A percentile compares a stretch with the other conserved stretches of the same genome.
Conservation (phyloP, 2,113 vertebrate species). For the Python bivittatus region DNA sequence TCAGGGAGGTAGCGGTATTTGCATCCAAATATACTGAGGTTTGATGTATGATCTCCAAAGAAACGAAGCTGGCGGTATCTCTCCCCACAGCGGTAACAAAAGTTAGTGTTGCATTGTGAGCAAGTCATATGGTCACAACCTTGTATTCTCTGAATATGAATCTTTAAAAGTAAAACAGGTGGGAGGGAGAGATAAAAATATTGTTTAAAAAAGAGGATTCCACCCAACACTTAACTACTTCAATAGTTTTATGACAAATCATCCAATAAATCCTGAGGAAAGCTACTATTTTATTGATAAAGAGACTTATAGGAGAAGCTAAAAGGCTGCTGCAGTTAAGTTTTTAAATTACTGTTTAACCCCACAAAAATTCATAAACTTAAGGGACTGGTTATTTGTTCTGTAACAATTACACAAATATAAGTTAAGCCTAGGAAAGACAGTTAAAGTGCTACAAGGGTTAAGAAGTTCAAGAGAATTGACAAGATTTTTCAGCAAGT, state of each 20-base stretch:
- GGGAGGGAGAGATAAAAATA: constrained; percentile 12
- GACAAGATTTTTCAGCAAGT: not conserved
- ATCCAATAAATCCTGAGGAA: not conserved
- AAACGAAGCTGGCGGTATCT: constrained; percentile 94
- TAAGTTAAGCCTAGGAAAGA: not conserved
- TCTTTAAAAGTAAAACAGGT: constrained; percentile 69
- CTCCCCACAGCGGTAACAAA: constrained; percentile 98
- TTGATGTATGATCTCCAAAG: constrained; percentile 97
- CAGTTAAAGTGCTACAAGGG: not conserved
- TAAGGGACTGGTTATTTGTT: not conserved
- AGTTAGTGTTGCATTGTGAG: constrained; percentile 97
- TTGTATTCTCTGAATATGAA: constrained; percentile 97
- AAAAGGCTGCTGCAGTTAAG: not conserved
- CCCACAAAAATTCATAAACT: not conserved
- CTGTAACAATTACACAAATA: not conserved
- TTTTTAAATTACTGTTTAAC: not conserved
- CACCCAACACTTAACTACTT: not conserved
- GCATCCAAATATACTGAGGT: constrained; percentile 99
- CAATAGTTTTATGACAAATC: not conserved
- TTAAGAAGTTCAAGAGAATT: not conserved
- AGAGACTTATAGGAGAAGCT: not conserved
- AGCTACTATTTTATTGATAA: not conserved
- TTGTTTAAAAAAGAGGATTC: not conserved
- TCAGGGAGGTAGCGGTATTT: constrained; percentile 98
- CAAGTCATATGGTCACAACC: constrained; percentile 99